These are phyloP conservation scores for Xyrichtys novacula DNA, from an alignment of 2,797 vertebrate genomes.

Conservation along the genomic window DNA sequence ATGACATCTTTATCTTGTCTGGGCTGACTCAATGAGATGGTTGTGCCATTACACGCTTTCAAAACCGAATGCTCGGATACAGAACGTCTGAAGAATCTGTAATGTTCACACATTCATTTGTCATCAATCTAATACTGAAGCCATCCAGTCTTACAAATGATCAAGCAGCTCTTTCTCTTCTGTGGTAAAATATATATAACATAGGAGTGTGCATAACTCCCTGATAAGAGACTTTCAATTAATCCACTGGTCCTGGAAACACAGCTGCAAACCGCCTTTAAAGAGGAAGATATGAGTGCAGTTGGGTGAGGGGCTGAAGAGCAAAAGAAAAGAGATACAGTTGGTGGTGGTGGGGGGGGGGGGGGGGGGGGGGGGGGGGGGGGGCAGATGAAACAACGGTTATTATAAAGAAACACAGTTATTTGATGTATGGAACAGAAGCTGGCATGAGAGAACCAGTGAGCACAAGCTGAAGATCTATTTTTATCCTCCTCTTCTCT, in stretches of 20 bases:
- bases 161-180: slow-evolving; percentile 13
- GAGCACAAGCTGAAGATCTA: slow-evolving; percentile 70
- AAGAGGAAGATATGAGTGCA: slow-evolving; percentile 14
- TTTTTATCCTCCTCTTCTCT: slow-evolving; percentile 78
- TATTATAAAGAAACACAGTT: slow-evolving; percentile 64
- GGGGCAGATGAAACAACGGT: slow-evolving; percentile 31
- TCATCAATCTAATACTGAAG: slow-evolving; percentile 5
- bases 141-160: background rate
- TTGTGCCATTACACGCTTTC: slow-evolving; percentile 12
- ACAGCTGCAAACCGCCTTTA: slow-evolving; percentile 30
- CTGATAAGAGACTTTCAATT: slow-evolving; percentile 12
- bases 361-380: no score
- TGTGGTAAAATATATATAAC: slow-evolving; percentile 11
- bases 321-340: background rate
- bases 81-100: background rate
- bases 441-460: slow-evolving; percentile 37
- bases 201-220: slow-evolving; percentile 17
- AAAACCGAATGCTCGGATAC: slow-evolving; percentile 26
- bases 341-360: slow-evolving; percentile 9
- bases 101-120: slow-evolving; percentile 6
- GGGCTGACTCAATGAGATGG: background rate
- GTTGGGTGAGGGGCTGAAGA: slow-evolving; percentile 20
- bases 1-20: slow-evolving; percentile 16
- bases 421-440: slow-evolving; percentile 72
- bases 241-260: slow-evolving; percentile 13